phyloP scores from a whole-genome alignment of 2,797 vertebrate species.

The Poeciliopsis gracilis region DNA sequence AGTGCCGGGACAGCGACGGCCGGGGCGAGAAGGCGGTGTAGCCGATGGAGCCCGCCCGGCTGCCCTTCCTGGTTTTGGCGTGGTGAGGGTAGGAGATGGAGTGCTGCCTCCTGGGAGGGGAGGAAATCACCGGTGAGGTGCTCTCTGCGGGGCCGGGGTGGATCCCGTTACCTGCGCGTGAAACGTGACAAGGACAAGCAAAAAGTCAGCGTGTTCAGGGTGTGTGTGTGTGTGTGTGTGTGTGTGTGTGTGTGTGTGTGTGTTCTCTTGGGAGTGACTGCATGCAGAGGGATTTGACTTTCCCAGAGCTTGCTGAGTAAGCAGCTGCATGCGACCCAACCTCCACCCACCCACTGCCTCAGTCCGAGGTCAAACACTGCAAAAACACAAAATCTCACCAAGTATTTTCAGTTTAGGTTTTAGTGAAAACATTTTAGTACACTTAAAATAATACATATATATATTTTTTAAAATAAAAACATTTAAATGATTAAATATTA shows the following conservation, averaged over 20 bases:
- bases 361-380: constrained; percentile 36
- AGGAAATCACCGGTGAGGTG: constrained; percentile 73
- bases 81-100: constrained; percentile 80
- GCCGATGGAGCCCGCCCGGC: constrained; percentile 81
- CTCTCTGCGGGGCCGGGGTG: constrained; percentile 54
- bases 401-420: too few species aligned
- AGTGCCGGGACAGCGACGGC: constrained; percentile 89
- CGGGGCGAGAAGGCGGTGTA: constrained; percentile 86
- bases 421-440: too few species aligned
- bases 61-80: constrained; percentile 79
- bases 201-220: neutral
- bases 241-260: constrained; percentile 1
- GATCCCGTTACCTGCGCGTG: constrained; percentile 73
- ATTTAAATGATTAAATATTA: too few species aligned
- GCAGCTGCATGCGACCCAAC: constrained; percentile 37
- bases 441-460: too few species aligned
- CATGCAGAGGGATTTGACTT: constrained; percentile 33
- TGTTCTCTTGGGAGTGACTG: constrained; percentile 17
- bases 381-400: too few species aligned
- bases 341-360: constrained; percentile 16
- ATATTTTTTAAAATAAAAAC: too few species aligned
- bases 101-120: constrained; percentile 79
- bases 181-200: constrained; percentile 35
- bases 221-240: neutral
- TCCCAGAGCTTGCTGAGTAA: constrained; percentile 47